These are phyloP conservation scores for Ophthalmolycus amberensis DNA, from an alignment of 2,113 vertebrate genomes.

Conservation along the genomic window DNA sequence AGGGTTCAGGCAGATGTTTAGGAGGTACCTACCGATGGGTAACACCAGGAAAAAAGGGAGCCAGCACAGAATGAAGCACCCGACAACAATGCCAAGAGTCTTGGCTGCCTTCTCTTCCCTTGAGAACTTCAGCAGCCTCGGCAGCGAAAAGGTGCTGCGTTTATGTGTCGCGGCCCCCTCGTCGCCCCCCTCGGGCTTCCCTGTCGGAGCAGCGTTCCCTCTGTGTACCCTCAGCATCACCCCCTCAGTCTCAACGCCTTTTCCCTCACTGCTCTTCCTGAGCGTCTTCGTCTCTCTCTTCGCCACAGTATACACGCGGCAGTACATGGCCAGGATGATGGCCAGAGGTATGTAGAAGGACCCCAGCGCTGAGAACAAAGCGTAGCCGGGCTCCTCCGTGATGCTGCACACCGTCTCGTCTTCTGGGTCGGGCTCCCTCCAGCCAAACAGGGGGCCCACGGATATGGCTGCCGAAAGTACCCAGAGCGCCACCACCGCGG, in stretches of 20 bases:
- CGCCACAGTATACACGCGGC: slow-evolving; percentile 93
- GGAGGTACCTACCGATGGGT: slow-evolving; percentile 88
- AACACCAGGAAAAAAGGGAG: slow-evolving; percentile 96
- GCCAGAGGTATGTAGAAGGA: slow-evolving; percentile 95
- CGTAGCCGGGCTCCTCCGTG: slow-evolving; percentile 93
- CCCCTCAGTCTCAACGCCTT: slow-evolving; percentile 83
- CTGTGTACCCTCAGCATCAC: slow-evolving; percentile 92
- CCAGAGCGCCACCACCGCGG: slow-evolving; percentile 90
- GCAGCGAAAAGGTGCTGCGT: slow-evolving; percentile 84
- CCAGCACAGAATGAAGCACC: slow-evolving; percentile 97
- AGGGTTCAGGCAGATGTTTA: neutral
- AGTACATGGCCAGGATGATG: slow-evolving; percentile 96
- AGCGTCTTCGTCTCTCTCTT: slow-evolving; percentile 85
- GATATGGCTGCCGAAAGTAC: slow-evolving; percentile 91
- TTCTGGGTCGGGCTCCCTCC: slow-evolving; percentile 92
- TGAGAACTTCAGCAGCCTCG: slow-evolving; percentile 90
- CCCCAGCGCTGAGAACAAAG: slow-evolving; percentile 92
- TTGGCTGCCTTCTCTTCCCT: slow-evolving; percentile 96
- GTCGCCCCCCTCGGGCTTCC: slow-evolving; percentile 25
- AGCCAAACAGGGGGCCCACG: slow-evolving; percentile 93
- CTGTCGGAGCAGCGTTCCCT: slow-evolving; percentile 70
- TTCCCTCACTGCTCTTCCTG: slow-evolving; percentile 83
- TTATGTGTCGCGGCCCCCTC: slow-evolving; percentile 34
- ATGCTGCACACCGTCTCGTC: slow-evolving; percentile 92
- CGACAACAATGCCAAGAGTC: slow-evolving; percentile 95